phyloP scores from a whole-genome alignment of 2,888 invertebrate species.

The Microdon myrmicae region DNA sequence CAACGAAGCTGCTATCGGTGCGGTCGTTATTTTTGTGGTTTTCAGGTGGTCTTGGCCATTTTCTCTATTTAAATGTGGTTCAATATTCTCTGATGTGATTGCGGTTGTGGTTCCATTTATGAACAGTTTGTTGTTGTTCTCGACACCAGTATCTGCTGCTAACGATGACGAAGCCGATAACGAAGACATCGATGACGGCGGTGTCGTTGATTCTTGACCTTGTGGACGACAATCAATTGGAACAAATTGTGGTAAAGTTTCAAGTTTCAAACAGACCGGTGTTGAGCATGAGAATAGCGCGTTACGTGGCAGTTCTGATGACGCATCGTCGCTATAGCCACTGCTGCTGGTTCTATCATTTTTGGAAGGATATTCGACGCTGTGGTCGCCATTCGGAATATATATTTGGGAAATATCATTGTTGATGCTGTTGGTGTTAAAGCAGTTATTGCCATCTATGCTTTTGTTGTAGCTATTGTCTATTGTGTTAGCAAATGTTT shows the following conservation, averaged over 20 bases:
- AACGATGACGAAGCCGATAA: conserved; percentile 55
- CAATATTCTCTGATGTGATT: conserved; percentile 47
- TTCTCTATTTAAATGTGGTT: conserved; percentile 45
- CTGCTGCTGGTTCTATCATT: conserved; percentile 30
- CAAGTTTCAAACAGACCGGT: conserved; percentile 54
- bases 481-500: conserved; percentile 27
- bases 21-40: conserved; percentile 40
- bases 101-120: conserved; percentile 48
- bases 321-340: conserved; percentile 27
- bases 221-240: conserved; percentile 43
- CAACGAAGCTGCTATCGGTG: conserved; percentile 46
- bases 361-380: conserved; percentile 4
- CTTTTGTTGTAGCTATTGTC: conserved; percentile 14
- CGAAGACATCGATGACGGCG: conserved; percentile 38
- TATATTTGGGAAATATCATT: too few relatives aligned
- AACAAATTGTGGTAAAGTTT: conserved; percentile 51
- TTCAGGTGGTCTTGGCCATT: conserved; percentile 44
- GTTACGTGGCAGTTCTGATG: conserved; percentile 65
- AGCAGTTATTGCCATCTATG: conserved; percentile 5
- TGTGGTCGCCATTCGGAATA: conserved; percentile 31
- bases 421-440: conserved; percentile 4
- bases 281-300: conserved; percentile 56
- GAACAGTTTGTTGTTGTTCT: conserved; percentile 32
- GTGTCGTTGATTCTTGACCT: conserved; percentile 49
- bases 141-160: conserved; percentile 22